These are phyloP conservation scores for Archegozetes longisetosus DNA, from an alignment of 1,140 invertebrate species.

Conservation along the genomic window DNA sequence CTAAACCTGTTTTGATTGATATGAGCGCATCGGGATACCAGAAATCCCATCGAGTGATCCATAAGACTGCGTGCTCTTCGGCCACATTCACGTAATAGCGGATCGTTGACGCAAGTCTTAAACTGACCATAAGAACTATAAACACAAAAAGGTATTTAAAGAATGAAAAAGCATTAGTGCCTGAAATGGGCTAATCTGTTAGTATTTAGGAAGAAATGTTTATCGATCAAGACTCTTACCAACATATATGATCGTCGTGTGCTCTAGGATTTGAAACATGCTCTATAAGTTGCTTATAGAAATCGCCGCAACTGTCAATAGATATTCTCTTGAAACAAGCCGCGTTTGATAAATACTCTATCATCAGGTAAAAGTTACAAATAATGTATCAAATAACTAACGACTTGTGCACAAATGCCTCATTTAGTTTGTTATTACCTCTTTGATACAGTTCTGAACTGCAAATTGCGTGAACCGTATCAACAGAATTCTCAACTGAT, in stretches of 20 bases:
- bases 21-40: constrained; percentile 19
- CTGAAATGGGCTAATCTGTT: not conserved
- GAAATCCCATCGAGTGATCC: constrained; percentile 23
- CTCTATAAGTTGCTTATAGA: constrained; percentile 20
- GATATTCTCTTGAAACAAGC: constrained; percentile 22
- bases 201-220: not conserved
- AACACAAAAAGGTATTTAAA: not conserved
- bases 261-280: constrained; percentile 20
- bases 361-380: constrained; percentile 7
- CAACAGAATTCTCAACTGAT: constrained; percentile 23
- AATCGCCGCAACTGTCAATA: constrained; percentile 20
- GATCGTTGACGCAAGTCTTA: constrained; percentile 22
- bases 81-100: constrained; percentile 21
- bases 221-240: constrained; percentile 16
- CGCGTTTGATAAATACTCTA: constrained; percentile 22
- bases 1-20: constrained; percentile 5
- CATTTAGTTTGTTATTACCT: constrained; percentile 15
- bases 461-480: constrained; percentile 25
- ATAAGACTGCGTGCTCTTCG: constrained; percentile 18
- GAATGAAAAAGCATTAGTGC: constrained; percentile 1
- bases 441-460: constrained; percentile 22
- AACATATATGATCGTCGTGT: constrained; percentile 23
- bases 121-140: constrained; percentile 22
- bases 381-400: no score
- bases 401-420: not conserved